These are phyloP conservation scores for Bujurquina vittata DNA, from an alignment of 2,113 vertebrate genomes.

Conservation along the genomic window DNA sequence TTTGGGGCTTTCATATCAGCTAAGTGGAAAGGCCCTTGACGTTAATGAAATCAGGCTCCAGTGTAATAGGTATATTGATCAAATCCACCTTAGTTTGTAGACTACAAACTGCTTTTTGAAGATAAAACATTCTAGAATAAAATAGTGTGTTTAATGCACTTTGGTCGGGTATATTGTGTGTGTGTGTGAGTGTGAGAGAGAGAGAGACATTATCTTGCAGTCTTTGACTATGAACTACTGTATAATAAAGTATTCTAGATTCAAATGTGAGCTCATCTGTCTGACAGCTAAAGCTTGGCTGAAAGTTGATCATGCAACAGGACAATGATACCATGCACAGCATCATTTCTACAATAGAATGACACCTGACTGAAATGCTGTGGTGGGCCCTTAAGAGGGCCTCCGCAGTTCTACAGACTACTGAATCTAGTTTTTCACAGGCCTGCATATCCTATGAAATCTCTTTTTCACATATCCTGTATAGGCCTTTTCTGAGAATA, in stretches of 20 bases:
- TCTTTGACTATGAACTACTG: neutral
- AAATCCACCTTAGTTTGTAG: neutral
- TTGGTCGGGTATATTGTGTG: too few species aligned
- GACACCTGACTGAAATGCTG: neutral
- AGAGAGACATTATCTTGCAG: too few species aligned
- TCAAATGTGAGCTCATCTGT: too few species aligned
- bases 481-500: too few species aligned
- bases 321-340: neutral
- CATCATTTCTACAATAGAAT: neutral
- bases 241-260: neutral
- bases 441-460: too few species aligned
- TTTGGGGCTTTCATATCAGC: constrained; percentile 47
- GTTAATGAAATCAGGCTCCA: constrained; percentile 46
- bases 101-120: constrained; percentile 10
- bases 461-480: too few species aligned
- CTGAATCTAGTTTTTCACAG: too few species aligned
- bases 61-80: constrained; percentile 43
- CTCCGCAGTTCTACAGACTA: too few species aligned
- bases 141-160: neutral
- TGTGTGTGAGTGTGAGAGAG: too few species aligned
- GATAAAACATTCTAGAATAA: neutral
- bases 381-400: neutral
- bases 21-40: constrained; percentile 36
- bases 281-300: neutral
- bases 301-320: neutral